Conservation (phyloP, 2,113 vertebrate genomes). For the Seriola dumerili region DNA sequence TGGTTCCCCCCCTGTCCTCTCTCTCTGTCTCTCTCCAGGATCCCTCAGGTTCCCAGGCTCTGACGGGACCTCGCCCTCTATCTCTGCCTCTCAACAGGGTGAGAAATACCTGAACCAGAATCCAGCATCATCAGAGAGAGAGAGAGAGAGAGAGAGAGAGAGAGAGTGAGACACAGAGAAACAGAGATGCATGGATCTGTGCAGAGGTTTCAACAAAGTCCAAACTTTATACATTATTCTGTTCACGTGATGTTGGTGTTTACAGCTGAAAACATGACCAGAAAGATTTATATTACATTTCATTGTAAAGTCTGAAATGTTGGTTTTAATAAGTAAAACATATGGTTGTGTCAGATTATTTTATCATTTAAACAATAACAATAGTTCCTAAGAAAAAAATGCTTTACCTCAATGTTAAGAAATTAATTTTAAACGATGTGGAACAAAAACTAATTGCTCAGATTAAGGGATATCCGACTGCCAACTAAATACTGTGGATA, state of each 20-base stretch:
- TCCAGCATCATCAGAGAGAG: conserved; percentile 35
- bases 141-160: conserved; percentile 1
- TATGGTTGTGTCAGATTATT: too few species aligned
- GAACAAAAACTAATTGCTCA: too few species aligned
- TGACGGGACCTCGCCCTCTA: conserved; percentile 55
- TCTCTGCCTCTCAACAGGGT: conserved; percentile 71
- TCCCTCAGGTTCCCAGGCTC: conserved; percentile 69
- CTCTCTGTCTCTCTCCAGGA: conserved; percentile 43
- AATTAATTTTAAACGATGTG: too few species aligned
- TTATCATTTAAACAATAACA: too few species aligned
- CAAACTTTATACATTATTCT: background rate
- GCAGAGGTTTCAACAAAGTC: background rate
- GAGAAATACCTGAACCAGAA: conserved; percentile 83
- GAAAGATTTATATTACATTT: background rate
- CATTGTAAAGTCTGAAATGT: background rate
- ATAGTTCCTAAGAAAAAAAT: too few species aligned
- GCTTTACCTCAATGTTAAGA: too few species aligned
- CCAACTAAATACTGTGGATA: too few species aligned
- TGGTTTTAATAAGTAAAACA: background rate
- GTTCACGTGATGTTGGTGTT: background rate
- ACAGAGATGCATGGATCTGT: background rate
- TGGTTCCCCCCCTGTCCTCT: conserved; percentile 9
- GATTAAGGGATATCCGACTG: too few species aligned
- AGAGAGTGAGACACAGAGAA: background rate
- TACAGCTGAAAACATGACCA: background rate